phyloP scores from a whole-genome alignment of 2,797 vertebrate genomes.

The Ctenopoma kingsleyae region DNA sequence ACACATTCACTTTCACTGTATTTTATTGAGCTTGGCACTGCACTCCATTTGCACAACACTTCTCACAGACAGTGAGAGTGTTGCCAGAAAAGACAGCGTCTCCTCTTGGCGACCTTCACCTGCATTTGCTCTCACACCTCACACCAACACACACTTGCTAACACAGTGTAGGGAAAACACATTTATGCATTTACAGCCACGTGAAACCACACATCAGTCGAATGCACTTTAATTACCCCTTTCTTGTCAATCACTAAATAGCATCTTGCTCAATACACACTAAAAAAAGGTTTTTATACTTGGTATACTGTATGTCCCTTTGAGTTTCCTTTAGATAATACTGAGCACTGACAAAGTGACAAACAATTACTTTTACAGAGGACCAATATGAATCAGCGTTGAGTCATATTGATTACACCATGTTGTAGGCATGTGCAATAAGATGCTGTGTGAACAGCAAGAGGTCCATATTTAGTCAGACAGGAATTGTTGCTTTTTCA shows the following conservation, averaged over 20 bases:
- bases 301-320: background rate
- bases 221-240: conserved; percentile 9
- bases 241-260: background rate
- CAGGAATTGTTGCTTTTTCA: background rate
- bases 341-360: conserved; percentile 47
- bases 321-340: conserved; percentile 23
- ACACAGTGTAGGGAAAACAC: conserved; percentile 6
- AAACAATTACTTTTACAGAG: conserved; percentile 46
- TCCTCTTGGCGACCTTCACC: conserved; percentile 71
- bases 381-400: conserved; percentile 47
- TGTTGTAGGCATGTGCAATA: conserved; percentile 36
- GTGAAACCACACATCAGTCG: background rate
- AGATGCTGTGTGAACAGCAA: background rate
- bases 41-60: conserved; percentile 48
- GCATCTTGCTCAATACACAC: background rate
- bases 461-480: conserved; percentile 1
- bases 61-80: conserved; percentile 40
- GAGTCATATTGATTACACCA: conserved; percentile 52
- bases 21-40: conserved; percentile 27
- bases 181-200: conserved; percentile 3
- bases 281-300: background rate
- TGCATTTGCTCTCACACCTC: conserved; percentile 48
- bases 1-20: conserved; percentile 31
- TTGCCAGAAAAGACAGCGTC: conserved; percentile 59
- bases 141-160: conserved; percentile 37